Percentiles rank a stretch among this genome's conserved stretches.
Conservation (phyloP, 2,113 vertebrate species). For the Colossoma macropomum region DNA sequence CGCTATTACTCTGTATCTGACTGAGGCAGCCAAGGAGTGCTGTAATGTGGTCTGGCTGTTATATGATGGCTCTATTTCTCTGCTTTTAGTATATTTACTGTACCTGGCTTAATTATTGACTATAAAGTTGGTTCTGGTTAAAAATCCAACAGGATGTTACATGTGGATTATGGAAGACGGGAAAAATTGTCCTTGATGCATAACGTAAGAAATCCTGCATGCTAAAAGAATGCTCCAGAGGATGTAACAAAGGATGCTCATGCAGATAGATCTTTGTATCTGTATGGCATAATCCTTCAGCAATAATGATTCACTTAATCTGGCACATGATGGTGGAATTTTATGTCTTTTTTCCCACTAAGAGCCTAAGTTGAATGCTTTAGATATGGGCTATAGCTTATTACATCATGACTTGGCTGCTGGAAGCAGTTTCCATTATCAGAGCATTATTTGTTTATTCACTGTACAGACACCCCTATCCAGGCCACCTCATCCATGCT, state of each 20-base stretch:
- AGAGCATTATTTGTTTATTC: slow-evolving; percentile 39
- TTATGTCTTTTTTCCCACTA: not conserved
- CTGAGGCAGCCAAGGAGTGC: not conserved
- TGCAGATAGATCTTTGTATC: not conserved
- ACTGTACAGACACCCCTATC: not conserved
- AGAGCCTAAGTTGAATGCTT: not conserved
- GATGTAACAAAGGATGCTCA: not conserved
- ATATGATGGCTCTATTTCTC: slow-evolving; percentile 9
- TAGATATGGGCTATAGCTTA: slow-evolving; percentile 4
- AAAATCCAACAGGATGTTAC: not conserved
- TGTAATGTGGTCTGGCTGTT: slow-evolving; percentile 17
- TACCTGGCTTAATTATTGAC: not conserved
- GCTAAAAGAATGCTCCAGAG: not conserved
- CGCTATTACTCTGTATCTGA: not conserved
- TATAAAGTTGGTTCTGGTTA: not conserved
- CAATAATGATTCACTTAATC: not conserved
- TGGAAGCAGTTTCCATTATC: slow-evolving; percentile 31
- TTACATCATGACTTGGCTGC: slow-evolving; percentile 17
- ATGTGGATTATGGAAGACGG: not conserved
- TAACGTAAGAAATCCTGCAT: not conserved
- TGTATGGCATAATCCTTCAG: slow-evolving; percentile 2
- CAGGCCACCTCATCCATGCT: not conserved
- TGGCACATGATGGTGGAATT: slow-evolving; percentile 14
- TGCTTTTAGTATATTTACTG: not conserved
- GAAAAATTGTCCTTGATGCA: not conserved